Base-by-base conservation (phyloP, 2,888 invertebrate genomes). In the Hybos culiciformis region DNA sequence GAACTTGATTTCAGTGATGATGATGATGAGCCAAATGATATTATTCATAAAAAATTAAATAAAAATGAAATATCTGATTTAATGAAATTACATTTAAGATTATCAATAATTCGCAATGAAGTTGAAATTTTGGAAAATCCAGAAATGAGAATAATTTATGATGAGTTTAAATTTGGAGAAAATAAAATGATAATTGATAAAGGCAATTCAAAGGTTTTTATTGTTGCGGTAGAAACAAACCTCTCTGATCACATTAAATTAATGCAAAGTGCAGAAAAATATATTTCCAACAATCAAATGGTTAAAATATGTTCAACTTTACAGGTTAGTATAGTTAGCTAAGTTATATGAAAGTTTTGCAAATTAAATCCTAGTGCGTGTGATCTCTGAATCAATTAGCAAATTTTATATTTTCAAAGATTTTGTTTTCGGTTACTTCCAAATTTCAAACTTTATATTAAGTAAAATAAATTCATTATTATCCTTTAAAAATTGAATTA, bases 81-180 rank as follows among this genome's bases (percentile, higher is more conserved):
- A 3, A 68, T 74, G 65, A 68, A 71, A 46, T 58, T 74, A 1
- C 73, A 76, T 52, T 62, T 76, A 24, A 63, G 74, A 5, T 53
- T 77, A 45, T 62, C 69, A 26, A 70, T 74, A 54, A 76, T 77
- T 29, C 72, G 71, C 47, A 69, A 65, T 29, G 74, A 77, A 51
- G 67, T 77, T 48, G 74, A 75, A 46, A 64, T 76, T 15, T 55
- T 75, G 1, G 76, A 77, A 53, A 74, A 76, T 61, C 73, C 75
- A 2, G 59, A 70, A 19, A 67, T 76, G 61, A 61, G 76, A 40
- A 66, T 67, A n/a, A 67, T 74, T 31, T 63, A 59, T 44, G 58
- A 60, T 37, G 56, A 58, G 31, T 39, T 61, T 1, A 56, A 68
- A 43, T 58, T 61, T 19, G 52, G 50, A 2, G 47, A 37, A 3